Evolutionary conservation across 2,888 invertebrate genomes (phyloP), one percentile per base, ranked within the genome.

Genomic region (Plebejus argus): DNA sequence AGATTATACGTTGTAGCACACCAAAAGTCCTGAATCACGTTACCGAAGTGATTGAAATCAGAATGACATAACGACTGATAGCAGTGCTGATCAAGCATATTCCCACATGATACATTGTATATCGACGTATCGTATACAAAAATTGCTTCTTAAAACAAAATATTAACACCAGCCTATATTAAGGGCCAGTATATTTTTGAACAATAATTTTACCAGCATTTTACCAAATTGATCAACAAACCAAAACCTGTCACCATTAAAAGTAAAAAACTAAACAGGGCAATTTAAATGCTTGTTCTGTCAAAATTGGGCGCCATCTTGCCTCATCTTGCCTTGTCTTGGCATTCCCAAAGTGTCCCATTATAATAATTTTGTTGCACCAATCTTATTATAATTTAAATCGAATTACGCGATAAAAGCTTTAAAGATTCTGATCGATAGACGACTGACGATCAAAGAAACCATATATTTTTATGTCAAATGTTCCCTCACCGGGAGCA

Each of bases 311-410:
- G 10, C 20, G 71, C 71, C 71, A 8, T 10, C 45, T 45, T 45
- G 45, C 45, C 45, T 45, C 45, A 45, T 45, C 45, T 10, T 39
- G 20, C 20, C 61, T 39, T 20, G 39, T 35, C 35, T 61, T 23
- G 23, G 61, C 23, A 23, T 23, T 61, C 61, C 33, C 12, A 39
- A 39, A 71, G 71, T 72, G 72, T 72, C 49, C 49, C 28, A 72
- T 72, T 49, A 72, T 72, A 72, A 72, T 72, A 49, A 49, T 35
- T 61, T 61, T 49, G 72, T 72, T 45, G 45, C 20, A 23, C 20
- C 49, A 72, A 72, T 72, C 45, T 72, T 49, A 72, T 49, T 72
- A 49, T 72, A 72, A 49, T 72, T 72, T 20, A 45, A 72, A 20
- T 45, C 23, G 28, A 49, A 35, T 70, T 70, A 70, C 70, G 70